phyloP scores from a whole-genome alignment of 2,113 vertebrate species.

The Vidua macroura region DNA sequence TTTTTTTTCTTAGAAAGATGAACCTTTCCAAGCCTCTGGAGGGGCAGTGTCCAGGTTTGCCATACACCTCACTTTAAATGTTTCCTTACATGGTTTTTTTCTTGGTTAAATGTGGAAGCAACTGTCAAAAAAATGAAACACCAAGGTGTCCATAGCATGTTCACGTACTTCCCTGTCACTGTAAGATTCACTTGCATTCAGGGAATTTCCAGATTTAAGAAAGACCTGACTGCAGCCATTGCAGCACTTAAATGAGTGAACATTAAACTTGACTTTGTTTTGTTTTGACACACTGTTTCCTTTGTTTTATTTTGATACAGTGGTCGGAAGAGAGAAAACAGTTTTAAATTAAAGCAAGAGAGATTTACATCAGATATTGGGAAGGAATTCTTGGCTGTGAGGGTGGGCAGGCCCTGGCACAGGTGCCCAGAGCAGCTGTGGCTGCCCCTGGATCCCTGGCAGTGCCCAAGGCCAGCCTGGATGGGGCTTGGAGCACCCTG shows the following conservation, averaged over 20 bases:
- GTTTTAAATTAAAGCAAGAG: background rate
- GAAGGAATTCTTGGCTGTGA: background rate
- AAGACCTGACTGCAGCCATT: rapidly evolving
- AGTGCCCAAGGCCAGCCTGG: background rate
- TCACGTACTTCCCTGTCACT: background rate
- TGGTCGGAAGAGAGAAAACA: background rate
- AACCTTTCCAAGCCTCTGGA: background rate
- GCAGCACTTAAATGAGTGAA: background rate
- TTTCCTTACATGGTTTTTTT: background rate
- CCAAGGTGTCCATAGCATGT: background rate
- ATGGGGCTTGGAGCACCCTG: background rate
- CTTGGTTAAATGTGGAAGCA: background rate
- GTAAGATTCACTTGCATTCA: background rate
- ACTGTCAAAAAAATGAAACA: background rate
- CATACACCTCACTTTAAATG: rapidly evolving
- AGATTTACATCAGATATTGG: background rate
- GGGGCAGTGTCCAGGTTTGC: background rate
- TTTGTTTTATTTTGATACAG: background rate
- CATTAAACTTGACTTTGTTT: background rate
- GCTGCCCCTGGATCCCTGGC: background rate
- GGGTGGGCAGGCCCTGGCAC: background rate
- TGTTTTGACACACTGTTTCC: background rate
- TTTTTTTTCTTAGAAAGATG: background rate
- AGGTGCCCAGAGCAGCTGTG: background rate
- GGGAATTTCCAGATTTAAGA: background rate